Percentiles rank a stretch among this genome's conserved stretches.
These are phyloP conservation scores for Acanthornis magna DNA, from an alignment of 2,797 vertebrate species.

Conservation along the genomic window DNA sequence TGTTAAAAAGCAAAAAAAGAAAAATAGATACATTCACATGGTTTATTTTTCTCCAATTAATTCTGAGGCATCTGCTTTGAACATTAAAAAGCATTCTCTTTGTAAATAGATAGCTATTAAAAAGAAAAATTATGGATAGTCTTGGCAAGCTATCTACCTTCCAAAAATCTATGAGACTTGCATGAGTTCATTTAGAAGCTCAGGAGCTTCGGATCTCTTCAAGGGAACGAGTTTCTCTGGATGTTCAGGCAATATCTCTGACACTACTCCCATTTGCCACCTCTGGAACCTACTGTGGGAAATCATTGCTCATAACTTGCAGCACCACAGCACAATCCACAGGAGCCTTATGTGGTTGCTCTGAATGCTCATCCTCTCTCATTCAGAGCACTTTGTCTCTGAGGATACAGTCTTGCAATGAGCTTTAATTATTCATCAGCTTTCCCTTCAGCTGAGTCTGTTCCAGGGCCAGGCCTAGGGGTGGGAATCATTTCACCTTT, in stretches of 20 bases:
- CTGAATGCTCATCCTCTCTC: background rate
- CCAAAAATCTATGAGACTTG: background rate
- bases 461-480: background rate
- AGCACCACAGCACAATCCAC: background rate
- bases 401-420: background rate
- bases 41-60: background rate
- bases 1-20: background rate
- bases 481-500: background rate
- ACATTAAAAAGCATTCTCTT: background rate
- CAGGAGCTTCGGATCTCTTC: background rate
- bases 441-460: background rate
- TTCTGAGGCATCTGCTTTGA: background rate
- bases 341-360: background rate
- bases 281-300: background rate
- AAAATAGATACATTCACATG: background rate
- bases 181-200: background rate
- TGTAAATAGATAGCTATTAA: background rate
- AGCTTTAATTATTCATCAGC: slow-evolving; percentile 26
- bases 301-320: background rate
- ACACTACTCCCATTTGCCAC: background rate
- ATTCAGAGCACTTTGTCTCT: background rate
- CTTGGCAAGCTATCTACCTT: background rate
- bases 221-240: background rate
- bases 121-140: background rate
- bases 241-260: background rate